Evolutionary conservation across 2,797 vertebrate genomes (phyloP), one percentile per base, ranked within the genome.

Genomic region (Peromyscus attwateri): DNA sequence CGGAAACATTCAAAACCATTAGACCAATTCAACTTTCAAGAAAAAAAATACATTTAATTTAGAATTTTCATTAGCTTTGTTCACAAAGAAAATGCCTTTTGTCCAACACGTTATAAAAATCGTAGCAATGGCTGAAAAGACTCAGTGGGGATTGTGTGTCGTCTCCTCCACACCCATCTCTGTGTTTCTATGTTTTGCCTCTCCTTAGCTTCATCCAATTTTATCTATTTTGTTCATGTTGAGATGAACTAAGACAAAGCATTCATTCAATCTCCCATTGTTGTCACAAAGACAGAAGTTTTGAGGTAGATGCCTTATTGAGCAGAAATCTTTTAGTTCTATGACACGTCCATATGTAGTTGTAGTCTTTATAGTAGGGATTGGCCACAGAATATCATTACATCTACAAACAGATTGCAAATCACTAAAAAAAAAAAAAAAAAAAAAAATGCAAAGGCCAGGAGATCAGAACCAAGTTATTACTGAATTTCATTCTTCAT

Each of bases 371-470:
- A 91, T 12, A 93, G 49, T 3, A 89, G 29, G 19, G 55, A 71
- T 55, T 75, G 80, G 25, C 27, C 92, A 77, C 60, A 40, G 7
- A 94, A 88, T 71, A 84, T 80, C 80, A 92, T 85, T 92, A 55
- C 13, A 85, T 96, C 55, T 89, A 37, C 60, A n/a, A 82, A 73
- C 52, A 92, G 27, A 95, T 73, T 89, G 73, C 31, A 95, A 91
- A 80, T 88, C 49, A 91, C 29, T 84, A 34, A 43, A 92, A 49
- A 52, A 49, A 49, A 46, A 49, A 46, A 68, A 34, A 90, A 70
- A 71, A n/a, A n/a, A n/a, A n/a, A n/a, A n/a, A n/a, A n/a, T 60
- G 37, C 62, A 76, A 17, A 90, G 8, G n/a, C 12, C 43, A 82
- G 75, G 43, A 87, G 27, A 81, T 76, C 43, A 70, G 21, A 68